Conservation (phyloP, 2,888 invertebrate genomes). For the Alviniconcha strummeri region DNA sequence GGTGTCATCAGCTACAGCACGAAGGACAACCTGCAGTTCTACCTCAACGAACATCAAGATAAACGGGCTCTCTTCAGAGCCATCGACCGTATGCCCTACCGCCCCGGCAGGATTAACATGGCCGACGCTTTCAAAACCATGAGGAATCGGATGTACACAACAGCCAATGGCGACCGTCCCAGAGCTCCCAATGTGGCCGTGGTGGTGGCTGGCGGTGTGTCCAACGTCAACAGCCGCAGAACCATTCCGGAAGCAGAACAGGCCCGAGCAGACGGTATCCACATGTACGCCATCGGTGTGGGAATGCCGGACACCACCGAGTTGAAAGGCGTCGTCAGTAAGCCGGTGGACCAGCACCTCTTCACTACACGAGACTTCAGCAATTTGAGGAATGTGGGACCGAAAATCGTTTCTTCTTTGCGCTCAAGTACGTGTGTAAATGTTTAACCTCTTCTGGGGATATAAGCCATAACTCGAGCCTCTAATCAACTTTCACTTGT, state of each 20-base stretch:
- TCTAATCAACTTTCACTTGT: no score
- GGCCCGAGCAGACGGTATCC: constrained; percentile 44
- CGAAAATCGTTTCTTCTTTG: constrained; percentile 47
- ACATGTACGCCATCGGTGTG: constrained; percentile 53
- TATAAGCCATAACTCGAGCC: no score
- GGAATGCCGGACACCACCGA: constrained; percentile 50
- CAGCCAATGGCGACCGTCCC: constrained; percentile 53
- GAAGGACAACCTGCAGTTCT: constrained; percentile 47
- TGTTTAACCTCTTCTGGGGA: no score
- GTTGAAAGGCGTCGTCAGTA: constrained; percentile 49
- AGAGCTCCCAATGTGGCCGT: constrained; percentile 53
- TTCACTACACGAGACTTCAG: constrained; percentile 47
- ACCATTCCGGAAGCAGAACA: constrained; percentile 52
- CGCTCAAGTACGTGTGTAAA: constrained; percentile 38
- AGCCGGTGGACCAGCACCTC: constrained; percentile 44
- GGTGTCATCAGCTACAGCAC: constrained; percentile 51
- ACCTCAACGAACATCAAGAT: constrained; percentile 46
- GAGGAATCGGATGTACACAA: constrained; percentile 51
- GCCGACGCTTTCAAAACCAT: constrained; percentile 53
- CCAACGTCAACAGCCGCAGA: constrained; percentile 56
- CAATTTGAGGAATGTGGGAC: constrained; percentile 46
- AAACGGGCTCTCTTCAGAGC: constrained; percentile 47
- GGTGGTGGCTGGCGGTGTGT: constrained; percentile 61
- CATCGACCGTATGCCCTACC: constrained; percentile 47
- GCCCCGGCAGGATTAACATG: constrained; percentile 58